Evolutionary conservation across 2,888 invertebrate genomes (phyloP).

Genomic region (Trichopria drosophilae): DNA sequence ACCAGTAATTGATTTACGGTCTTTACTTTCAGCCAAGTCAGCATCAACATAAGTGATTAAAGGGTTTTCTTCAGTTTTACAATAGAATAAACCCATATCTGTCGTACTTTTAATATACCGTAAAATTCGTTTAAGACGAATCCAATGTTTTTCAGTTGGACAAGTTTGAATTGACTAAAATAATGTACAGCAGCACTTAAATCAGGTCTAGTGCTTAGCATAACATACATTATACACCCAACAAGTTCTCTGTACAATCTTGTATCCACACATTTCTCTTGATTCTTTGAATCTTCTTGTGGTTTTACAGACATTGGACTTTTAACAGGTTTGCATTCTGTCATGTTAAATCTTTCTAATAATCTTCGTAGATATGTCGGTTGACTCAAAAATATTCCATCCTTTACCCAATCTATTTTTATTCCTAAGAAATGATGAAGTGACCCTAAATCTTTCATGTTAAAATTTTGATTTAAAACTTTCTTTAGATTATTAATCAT

Average conservation of each 20-base stretch:
- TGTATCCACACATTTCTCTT: not conserved
- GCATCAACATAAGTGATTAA: slow-evolving; percentile 37
- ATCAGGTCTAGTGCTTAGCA: slow-evolving; percentile 29
- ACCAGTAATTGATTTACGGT: slow-evolving; percentile 38
- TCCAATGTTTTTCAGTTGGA: slow-evolving; percentile 32
- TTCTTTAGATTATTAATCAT: no score
- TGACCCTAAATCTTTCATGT: slow-evolving; percentile 41
- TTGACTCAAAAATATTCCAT: slow-evolving; percentile 38
- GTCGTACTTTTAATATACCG: slow-evolving; percentile 34
- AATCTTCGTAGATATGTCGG: slow-evolving; percentile 34
- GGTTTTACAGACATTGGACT: slow-evolving; percentile 37
- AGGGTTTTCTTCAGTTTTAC: slow-evolving; percentile 3
- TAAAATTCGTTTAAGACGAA: slow-evolving; percentile 35
- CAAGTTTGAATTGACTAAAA: slow-evolving; percentile 26
- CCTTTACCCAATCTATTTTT: slow-evolving; percentile 32
- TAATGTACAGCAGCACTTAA: slow-evolving; percentile 26
- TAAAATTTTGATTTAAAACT: slow-evolving; percentile 38
- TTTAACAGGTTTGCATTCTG: slow-evolving; percentile 36
- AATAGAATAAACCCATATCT: slow-evolving; percentile 9
- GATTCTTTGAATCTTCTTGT: not conserved
- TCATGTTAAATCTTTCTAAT: slow-evolving; percentile 40
- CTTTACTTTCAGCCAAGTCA: slow-evolving; percentile 37
- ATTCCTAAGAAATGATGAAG: slow-evolving; percentile 40
- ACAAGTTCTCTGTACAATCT: slow-evolving; percentile 33
- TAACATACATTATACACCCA: slow-evolving; percentile 34